Evolutionary conservation across 1,140 invertebrate species (phyloP).

Genomic region (Leptestheria dahalacensis): DNA sequence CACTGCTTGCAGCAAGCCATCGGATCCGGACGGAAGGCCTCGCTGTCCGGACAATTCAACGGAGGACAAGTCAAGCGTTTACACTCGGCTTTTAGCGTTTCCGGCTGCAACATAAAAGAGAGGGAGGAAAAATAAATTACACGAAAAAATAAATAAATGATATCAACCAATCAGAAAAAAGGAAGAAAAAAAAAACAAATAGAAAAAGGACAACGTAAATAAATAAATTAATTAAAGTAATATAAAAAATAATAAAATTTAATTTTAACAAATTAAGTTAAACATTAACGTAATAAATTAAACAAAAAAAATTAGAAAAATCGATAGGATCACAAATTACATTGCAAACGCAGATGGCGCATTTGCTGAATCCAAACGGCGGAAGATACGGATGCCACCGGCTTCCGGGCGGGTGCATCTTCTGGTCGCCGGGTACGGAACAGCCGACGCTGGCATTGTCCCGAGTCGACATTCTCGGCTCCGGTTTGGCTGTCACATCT

Average conservation of each 20-base stretch:
- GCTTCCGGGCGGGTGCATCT: conserved; percentile 58
- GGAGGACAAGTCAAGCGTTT: conserved; percentile 53
- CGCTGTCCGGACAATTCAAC: conserved; percentile 49
- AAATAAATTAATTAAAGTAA: no score
- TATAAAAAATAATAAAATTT: no score
- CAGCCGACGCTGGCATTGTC: conserved; percentile 36
- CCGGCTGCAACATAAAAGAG: conserved; percentile 28
- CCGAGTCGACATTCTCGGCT: conserved; percentile 17
- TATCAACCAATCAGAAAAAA: no score
- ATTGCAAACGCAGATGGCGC: conserved; percentile 50
- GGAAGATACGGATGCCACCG: conserved; percentile 81
- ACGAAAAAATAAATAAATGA: background rate
- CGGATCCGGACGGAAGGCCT: conserved; percentile 50
- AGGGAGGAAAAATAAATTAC: conserved; percentile 1
- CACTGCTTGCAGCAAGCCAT: conserved; percentile 64
- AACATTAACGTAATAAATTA: no score
- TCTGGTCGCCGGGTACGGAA: conserved; percentile 50
- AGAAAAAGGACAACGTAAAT: no score
- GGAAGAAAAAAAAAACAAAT: no score
- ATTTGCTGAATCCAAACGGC: conserved; percentile 73
- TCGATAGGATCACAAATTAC: no score
- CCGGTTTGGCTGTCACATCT: background rate
- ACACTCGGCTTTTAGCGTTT: conserved; percentile 55
- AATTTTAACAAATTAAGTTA: no score
- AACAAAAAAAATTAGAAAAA: no score